Conservation (phyloP, 92 coral and sea anemone genomes). For the Scolanthus callimorphus region DNA sequence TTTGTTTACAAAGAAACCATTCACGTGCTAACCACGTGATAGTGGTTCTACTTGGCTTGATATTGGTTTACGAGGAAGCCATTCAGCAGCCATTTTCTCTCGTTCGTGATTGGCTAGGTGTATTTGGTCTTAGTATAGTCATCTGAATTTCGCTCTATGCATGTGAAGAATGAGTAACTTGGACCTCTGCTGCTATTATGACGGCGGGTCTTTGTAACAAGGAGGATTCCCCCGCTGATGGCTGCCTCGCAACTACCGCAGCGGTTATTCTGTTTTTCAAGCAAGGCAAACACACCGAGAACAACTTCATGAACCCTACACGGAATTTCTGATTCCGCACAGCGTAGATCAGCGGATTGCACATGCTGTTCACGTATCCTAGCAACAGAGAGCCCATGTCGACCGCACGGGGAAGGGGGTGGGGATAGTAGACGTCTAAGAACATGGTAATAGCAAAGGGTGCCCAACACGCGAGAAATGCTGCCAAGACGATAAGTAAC, state of each 20-base stretch:
- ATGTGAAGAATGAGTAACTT: too few species aligned
- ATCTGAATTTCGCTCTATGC: too few species aligned
- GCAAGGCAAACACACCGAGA: background rate
- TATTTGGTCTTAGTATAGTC: too few species aligned
- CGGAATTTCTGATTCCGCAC: slow-evolving; percentile 52
- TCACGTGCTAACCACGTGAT: too few species aligned
- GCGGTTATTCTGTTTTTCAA: background rate
- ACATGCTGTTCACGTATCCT: slow-evolving; percentile 70
- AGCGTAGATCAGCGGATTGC: slow-evolving; percentile 69
- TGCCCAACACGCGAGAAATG: slow-evolving; percentile 63
- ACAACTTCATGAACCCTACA: slow-evolving; percentile 23
- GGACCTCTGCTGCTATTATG: too few species aligned
- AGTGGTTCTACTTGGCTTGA: too few species aligned
- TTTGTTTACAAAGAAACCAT: too few species aligned
- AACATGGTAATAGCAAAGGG: slow-evolving; percentile 79
- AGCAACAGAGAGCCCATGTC: slow-evolving; percentile 60
- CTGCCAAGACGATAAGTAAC: slow-evolving; percentile 52
- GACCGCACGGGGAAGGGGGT: slow-evolving; percentile 52
- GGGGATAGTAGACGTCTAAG: slow-evolving; percentile 38
- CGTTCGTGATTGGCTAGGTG: too few species aligned
- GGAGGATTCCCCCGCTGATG: background rate
- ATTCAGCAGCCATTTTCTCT: too few species aligned
- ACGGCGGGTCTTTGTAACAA: background rate
- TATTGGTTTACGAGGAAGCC: too few species aligned
- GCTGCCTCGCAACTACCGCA: background rate